These are phyloP conservation scores for Indicator indicator DNA, from an alignment of 2,113 vertebrate species.

Conservation along the genomic window DNA sequence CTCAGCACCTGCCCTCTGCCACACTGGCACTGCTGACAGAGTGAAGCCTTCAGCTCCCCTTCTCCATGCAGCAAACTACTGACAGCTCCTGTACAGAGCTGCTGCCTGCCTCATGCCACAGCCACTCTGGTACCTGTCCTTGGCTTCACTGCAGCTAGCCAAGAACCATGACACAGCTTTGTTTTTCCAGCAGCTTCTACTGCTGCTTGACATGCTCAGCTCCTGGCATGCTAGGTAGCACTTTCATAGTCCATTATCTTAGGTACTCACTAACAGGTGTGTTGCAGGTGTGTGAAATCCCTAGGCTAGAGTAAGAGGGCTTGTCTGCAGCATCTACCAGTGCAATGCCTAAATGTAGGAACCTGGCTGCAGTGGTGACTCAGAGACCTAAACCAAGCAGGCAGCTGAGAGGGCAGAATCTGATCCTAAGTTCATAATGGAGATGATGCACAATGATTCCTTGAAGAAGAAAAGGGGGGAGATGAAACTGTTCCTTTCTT, in stretches of 20 bases:
- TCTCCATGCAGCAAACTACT: fast-evolving
- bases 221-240: not conserved
- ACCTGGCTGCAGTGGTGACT: not conserved
- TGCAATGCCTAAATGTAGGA: not conserved
- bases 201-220: not conserved
- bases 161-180: not conserved
- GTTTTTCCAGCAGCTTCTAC: not conserved
- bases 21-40: not conserved
- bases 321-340: not conserved
- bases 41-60: not conserved
- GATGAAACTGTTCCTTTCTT: not conserved
- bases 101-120: fast-evolving
- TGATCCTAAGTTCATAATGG: not conserved
- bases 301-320: not conserved
- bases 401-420: not conserved
- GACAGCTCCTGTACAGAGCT: not conserved
- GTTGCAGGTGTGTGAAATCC: not conserved
- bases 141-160: not conserved
- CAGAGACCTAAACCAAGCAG: not conserved
- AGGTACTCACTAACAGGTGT: not conserved
- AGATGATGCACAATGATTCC: slow-evolving; percentile 13
- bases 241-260: not conserved
- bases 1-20: not conserved
- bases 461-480: not conserved
- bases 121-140: not conserved